Percentiles rank a stretch among this genome's conserved stretches.
phyloP scores from a whole-genome alignment of 2,113 vertebrate species.

The Syngnathus scovelli region DNA sequence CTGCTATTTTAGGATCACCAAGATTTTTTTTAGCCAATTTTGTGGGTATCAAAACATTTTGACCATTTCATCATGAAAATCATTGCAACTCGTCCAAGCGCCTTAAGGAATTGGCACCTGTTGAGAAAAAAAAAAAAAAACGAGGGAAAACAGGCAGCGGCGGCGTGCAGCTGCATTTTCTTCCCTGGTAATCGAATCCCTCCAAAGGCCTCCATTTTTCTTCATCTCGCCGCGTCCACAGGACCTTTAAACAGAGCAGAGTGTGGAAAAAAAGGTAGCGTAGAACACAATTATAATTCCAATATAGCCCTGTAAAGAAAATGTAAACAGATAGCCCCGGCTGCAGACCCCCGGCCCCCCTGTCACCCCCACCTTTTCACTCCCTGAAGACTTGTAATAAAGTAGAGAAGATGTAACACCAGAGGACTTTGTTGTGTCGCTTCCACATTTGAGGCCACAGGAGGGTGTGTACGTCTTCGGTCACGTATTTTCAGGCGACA shows the following conservation, averaged over 20 bases:
- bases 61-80: background rate
- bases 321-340: constrained; percentile 67
- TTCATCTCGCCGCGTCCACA: constrained; percentile 73
- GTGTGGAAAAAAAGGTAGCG: constrained; percentile 66
- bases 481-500: constrained; percentile 44
- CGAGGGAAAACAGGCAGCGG: constrained; percentile 39
- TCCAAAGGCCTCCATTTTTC: constrained; percentile 77
- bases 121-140: constrained; percentile 32
- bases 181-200: constrained; percentile 75
- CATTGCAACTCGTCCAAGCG: constrained; percentile 32
- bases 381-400: constrained; percentile 72
- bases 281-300: constrained; percentile 76
- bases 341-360: constrained; percentile 38
- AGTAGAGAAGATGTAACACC: constrained; percentile 75
- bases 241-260: constrained; percentile 74
- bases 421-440: constrained; percentile 56
- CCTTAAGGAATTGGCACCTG: constrained; percentile 63
- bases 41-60: background rate
- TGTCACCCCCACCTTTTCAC: constrained; percentile 38
- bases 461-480: background rate
- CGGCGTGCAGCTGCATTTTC: constrained; percentile 69
- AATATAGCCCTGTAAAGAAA: constrained; percentile 69
- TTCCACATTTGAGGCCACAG: constrained; percentile 38
- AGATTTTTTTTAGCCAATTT: background rate
- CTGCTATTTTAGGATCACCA: too few relatives aligned